Conservation (phyloP, 2,888 invertebrate species). For the Diarsia rubi region DNA sequence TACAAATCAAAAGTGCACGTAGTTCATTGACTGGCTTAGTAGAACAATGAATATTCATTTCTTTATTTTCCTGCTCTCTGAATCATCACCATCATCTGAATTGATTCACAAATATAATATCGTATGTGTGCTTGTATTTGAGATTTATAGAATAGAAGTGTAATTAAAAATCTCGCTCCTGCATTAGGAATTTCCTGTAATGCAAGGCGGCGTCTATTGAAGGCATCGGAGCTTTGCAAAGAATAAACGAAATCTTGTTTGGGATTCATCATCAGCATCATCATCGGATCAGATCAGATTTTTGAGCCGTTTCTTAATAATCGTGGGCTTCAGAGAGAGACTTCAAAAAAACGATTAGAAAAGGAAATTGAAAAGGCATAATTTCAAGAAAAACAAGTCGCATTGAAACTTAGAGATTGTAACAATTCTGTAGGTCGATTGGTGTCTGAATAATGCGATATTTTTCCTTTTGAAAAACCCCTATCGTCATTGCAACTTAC, state of each 20-base stretch:
- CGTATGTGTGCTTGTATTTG: not conserved
- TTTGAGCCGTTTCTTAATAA: not conserved
- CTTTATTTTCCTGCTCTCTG: not conserved
- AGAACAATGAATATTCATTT: slow-evolving; percentile 1
- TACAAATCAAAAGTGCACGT: slow-evolving; percentile 53
- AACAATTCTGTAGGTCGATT: not conserved
- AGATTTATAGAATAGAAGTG: too few relatives aligned
- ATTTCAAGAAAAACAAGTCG: not conserved
- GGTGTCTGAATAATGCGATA: not conserved
- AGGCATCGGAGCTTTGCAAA: not conserved
- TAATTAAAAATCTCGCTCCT: not conserved
- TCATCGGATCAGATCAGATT: too few relatives aligned
- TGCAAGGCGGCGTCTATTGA: slow-evolving; percentile 5
- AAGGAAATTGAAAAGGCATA: not conserved
- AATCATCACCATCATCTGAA: not conserved
- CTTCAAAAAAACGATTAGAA: not conserved
- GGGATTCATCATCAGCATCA: too few relatives aligned
- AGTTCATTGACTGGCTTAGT: slow-evolving; percentile 33
- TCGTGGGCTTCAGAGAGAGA: too few relatives aligned
- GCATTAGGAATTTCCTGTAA: not conserved
- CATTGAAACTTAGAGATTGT: not conserved
- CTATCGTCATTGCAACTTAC: slow-evolving; percentile 4
- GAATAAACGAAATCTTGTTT: too few relatives aligned
- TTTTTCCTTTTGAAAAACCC: slow-evolving; percentile 43
- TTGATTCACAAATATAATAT: not conserved